Evolutionary conservation across 1,140 invertebrate genomes (phyloP), one percentile per base, ranked within the genome.

Genomic region (Drosophila navojoa): DNA sequence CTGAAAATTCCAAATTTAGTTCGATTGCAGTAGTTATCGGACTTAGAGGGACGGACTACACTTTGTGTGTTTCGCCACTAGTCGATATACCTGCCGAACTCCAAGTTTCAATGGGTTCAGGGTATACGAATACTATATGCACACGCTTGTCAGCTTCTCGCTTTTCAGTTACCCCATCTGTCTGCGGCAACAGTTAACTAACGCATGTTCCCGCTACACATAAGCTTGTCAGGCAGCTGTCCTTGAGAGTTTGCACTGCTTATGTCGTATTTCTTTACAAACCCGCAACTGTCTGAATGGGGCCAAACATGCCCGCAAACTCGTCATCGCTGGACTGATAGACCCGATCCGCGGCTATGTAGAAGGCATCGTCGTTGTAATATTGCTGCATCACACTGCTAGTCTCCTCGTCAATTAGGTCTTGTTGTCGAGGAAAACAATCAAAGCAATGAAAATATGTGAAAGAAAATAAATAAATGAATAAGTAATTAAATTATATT

Each of bases 201-300:
- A 71, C 53, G 49, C 68, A 64, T 64, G 58, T 52, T 73, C 32
- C 40, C 63, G 59, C 40, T 32, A n/a, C 22, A 29, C 38, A 52
- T 55, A 40, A 45, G 55, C 35, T 71, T 79, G 66, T 78, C 62
- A 67, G 70, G 52, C 59, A 38, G 52, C 52, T 59, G 42, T 49
- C 35, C 9, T 40, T 22, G 50, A 63, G 53, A 57, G 60, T 53
- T 45, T 61, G 49, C 59, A 47, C 62, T 58, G 32, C 42, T 50
- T 70, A 45, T 66, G 44, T 16, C 62, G 27, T 27, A 70, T 61
- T 67, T 67, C 42, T 22, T 42, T 32, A 84, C 90, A 47, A 80
- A 92, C 91, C 91, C 60, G 91, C 91, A 57, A 92, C 90, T 57
- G 86, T 90, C 77, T 91, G 90, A 25, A 92, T 89, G 47, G 91